These are phyloP conservation scores for Pedetes capensis DNA, from an alignment of 2,113 vertebrate species.

Conservation along the genomic window DNA sequence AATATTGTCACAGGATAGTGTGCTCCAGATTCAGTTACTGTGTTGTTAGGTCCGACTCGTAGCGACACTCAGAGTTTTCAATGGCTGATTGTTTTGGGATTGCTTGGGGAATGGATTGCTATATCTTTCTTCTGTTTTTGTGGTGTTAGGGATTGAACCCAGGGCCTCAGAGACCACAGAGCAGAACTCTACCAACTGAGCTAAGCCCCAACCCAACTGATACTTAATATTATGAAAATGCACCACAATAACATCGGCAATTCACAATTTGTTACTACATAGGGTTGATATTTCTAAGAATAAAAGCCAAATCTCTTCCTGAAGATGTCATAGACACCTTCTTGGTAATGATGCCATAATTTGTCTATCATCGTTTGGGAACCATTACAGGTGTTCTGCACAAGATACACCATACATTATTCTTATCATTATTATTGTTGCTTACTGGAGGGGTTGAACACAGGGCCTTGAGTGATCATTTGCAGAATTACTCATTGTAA, in stretches of 20 bases:
- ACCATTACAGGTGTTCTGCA: neutral
- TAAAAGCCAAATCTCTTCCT: conserved; percentile 21
- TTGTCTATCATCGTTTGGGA: neutral
- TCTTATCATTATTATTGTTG: no score
- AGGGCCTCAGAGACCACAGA: no score
- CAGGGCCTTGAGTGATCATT: neutral
- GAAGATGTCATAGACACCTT: neutral
- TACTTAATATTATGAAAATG: conserved; percentile 10
- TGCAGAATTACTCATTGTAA: neutral
- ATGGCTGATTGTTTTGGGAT: no score
- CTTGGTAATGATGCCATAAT: neutral
- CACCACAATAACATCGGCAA: neutral
- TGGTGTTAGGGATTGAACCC: no score
- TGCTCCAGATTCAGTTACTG: neutral
- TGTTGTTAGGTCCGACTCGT: neutral
- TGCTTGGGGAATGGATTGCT: no score
- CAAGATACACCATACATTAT: neutral
- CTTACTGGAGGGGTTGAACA: no score
- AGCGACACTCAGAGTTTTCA: no score
- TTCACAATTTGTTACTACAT: neutral
- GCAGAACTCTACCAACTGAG: no score
- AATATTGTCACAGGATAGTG: neutral
- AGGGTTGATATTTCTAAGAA: conserved; percentile 5
- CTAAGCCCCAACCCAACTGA: no score
- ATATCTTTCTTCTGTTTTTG: no score